phyloP scores from a whole-genome alignment of 1,140 invertebrate species.

The Armadillidium nasatum region DNA sequence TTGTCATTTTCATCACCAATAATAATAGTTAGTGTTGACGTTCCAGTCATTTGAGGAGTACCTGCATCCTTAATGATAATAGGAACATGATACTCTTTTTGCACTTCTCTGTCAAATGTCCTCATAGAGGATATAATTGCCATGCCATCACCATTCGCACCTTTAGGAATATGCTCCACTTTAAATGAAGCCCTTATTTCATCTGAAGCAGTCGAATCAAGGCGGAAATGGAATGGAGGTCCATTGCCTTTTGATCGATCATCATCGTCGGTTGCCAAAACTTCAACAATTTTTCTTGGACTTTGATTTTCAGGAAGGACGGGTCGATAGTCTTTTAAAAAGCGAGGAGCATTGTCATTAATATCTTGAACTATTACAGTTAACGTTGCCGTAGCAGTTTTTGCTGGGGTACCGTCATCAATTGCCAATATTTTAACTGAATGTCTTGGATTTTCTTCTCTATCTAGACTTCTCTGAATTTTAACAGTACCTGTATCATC shows the following conservation, averaged over 20 bases:
- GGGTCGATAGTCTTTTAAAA: constrained; percentile 76
- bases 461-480: constrained; percentile 54
- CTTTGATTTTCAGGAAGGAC: constrained; percentile 84
- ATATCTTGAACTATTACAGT: constrained; percentile 93
- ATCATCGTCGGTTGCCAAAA: constrained; percentile 90
- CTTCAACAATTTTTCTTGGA: constrained; percentile 83
- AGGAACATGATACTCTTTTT: constrained; percentile 89
- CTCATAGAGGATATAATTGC: constrained; percentile 82
- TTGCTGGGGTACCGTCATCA: constrained; percentile 87
- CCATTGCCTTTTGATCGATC: constrained; percentile 90
- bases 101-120: constrained; percentile 89
- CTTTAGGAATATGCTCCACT: constrained; percentile 90
- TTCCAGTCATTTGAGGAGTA: constrained; percentile 86
- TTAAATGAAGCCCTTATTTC: constrained; percentile 87
- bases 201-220: constrained; percentile 87
- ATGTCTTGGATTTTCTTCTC: constrained; percentile 84
- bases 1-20: constrained; percentile 95
- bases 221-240: constrained; percentile 86
- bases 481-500: constrained; percentile 85
- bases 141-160: constrained; percentile 92
- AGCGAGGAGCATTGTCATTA: constrained; percentile 73
- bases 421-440: constrained; percentile 93
- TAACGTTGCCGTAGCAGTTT: constrained; percentile 90
- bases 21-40: constrained; percentile 78
- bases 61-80: constrained; percentile 89